Conservation (phyloP, 2,113 vertebrate species). For the Symphodus melops region DNA sequence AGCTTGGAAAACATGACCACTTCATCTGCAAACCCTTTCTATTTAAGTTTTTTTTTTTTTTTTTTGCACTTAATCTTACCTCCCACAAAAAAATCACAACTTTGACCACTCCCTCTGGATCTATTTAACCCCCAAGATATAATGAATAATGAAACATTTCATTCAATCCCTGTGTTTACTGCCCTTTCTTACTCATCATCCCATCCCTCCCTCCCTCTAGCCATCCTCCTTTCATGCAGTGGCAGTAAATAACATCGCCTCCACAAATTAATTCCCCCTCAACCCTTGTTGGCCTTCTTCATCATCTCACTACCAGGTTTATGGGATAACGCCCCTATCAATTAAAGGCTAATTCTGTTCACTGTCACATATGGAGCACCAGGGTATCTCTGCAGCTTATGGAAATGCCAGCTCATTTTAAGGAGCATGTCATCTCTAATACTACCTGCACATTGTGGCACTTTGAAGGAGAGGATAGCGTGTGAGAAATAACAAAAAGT, state of each 20-base stretch:
- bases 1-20: background rate
- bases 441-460: background rate
- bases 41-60: background rate
- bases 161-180: background rate
- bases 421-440: conserved; percentile 26
- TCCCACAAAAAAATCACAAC: background rate
- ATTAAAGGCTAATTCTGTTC: conserved; percentile 66
- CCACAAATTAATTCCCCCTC: conserved; percentile 50
- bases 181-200: background rate
- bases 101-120: background rate
- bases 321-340: conserved; percentile 48
- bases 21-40: background rate
- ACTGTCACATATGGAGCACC: conserved; percentile 51
- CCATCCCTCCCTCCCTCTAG: background rate
- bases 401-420: conserved; percentile 49
- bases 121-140: too few relatives aligned
- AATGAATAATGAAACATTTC: background rate
- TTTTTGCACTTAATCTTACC: background rate
- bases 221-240: background rate
- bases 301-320: conserved; percentile 42
- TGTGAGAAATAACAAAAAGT: background rate
- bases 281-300: conserved; percentile 38
- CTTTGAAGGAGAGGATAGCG: background rate
- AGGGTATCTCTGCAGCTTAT: conserved; percentile 49
- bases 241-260: conserved; percentile 42